phyloP scores from a whole-genome alignment of 2,797 vertebrate genomes.

The Falco rusticolus region DNA sequence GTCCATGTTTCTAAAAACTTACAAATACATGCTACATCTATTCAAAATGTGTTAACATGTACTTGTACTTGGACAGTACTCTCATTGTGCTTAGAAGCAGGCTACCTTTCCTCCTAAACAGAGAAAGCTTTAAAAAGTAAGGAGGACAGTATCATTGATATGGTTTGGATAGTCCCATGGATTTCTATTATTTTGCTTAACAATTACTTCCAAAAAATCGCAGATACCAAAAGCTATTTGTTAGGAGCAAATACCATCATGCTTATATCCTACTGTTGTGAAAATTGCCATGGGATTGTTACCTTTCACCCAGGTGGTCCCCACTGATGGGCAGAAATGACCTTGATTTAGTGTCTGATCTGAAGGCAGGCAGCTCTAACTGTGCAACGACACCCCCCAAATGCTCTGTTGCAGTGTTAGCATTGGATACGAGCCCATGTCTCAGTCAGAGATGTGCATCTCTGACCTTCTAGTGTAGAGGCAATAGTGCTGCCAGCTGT shows the following conservation, averaged over 20 bases:
- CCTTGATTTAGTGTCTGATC: conserved; percentile 5
- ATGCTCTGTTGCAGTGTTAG: conserved; percentile 40
- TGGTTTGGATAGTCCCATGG: not conserved
- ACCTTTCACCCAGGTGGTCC: conserved; percentile 14
- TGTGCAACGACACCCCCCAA: not conserved
- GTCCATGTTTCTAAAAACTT: not conserved
- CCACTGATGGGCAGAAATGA: conserved; percentile 12
- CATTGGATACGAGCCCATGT: conserved; percentile 37
- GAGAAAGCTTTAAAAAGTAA: not conserved
- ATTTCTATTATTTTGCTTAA: conserved; percentile 28
- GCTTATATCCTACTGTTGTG: not conserved
- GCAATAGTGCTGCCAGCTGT: conserved; percentile 59
- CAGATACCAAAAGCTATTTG: not conserved
- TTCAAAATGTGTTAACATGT: not conserved
- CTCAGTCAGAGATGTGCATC: conserved; percentile 39
- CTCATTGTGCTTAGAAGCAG: not conserved
- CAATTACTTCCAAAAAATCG: not conserved
- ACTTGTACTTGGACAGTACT: not conserved
- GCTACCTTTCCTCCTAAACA: not conserved
- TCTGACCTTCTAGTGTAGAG: conserved; percentile 52
- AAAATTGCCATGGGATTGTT: conserved; percentile 2
- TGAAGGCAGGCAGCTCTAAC: not conserved
- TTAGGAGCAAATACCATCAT: not conserved
- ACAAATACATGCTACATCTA: not conserved
- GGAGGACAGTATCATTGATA: accelerated